Base-by-base conservation (phyloP, 2,797 vertebrate genomes). In the Pipistrellus pipistrellus region DNA sequence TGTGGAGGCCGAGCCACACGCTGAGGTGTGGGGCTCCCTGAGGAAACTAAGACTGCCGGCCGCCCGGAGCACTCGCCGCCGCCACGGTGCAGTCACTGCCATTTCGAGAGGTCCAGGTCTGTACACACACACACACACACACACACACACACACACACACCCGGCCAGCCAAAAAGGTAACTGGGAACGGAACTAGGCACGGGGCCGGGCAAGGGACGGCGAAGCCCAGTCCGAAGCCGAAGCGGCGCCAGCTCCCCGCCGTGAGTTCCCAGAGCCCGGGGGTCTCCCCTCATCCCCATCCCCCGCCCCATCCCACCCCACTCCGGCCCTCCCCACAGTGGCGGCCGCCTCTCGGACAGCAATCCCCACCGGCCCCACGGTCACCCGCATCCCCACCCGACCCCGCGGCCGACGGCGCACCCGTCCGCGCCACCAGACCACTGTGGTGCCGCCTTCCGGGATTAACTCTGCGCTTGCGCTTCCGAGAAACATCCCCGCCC, bases 331-430 rank as follows among this genome's bases (percentile, higher is more conserved):
- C 8, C 32, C 48, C 20, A 32, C 38, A 27, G 77, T 0, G 8
- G 25, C 38, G 38, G 3, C 18, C 0, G 25, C 3, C 7, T 41
- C 27, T 0, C 4, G 2, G 13, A 9, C n/a, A 4, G n/a, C n/a
- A 9, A 23, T 23, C 18, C n/a, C 30, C 18, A 23, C 44, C 0
- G 6, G 44, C 35, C 57, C 11, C 10, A 15, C 4, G 0, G 38
- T 23, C 18, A 18, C 46, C 13, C 1, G 0, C 30, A 12, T 6
- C 44, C n/a, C 8, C 11, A 7, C 38, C 25, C 62, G 15, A 13
- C 11, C 46, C 30, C 5, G 1, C 3, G 0, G 0, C 30, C 6
- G 10, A 3, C 3, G n/a, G 9, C 25, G 32, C 9, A 0, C 3
- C 91, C 69, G 2, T 30, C 23, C 14, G 44, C 4, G 69, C 95